Base-by-base conservation (phyloP, 2,797 vertebrate species). In the Pseudomugil tenellus region DNA sequence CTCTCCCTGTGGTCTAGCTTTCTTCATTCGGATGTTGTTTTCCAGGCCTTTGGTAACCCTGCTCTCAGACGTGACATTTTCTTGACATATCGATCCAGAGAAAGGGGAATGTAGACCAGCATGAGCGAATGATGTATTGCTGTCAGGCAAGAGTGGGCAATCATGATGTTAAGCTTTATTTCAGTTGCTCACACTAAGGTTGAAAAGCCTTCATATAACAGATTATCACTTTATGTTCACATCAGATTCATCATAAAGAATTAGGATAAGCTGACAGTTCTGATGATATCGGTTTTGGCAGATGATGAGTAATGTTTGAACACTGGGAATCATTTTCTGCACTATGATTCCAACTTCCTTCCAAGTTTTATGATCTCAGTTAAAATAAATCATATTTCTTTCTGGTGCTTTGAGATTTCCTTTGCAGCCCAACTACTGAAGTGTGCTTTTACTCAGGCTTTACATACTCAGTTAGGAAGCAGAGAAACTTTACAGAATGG, bases 1-100 rank as follows among this genome's bases (percentile, higher is more conserved):
- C 67, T 71, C 62, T 52, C 65, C 72, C 66, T 54, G 71, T 79
- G 70, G 71, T 77, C 82, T 58, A 69, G 75, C 81, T 66, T 68
- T 25, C 69, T 71, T 68, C 70, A 83, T 87, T 88, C 79, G 83
- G 76, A 84, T 87, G 90, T 89, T 91, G 84, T 90, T 92, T 88
- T 91, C 80, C 77, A 58, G 74, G 76, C 80, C 72, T 88, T 84
- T 78, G 75, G 81, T 89, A 88, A 87, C 86, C 81, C 78, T 60
- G 70, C 80, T 81, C 86, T 71, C 83, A 84, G 88, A 91, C 85
- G 83, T 90, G 87, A 91, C 90, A 92, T 92, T 92, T 90, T 91
- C 89, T 74, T 92, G 91, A 92, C 89, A 84, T 90, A 93, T 93
- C 69, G 93, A 93, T 93, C 82, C 46, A 11, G 53, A 39, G 74